phyloP scores from a whole-genome alignment of 2,113 vertebrate genomes.

The Dendrocopos noguchii region DNA sequence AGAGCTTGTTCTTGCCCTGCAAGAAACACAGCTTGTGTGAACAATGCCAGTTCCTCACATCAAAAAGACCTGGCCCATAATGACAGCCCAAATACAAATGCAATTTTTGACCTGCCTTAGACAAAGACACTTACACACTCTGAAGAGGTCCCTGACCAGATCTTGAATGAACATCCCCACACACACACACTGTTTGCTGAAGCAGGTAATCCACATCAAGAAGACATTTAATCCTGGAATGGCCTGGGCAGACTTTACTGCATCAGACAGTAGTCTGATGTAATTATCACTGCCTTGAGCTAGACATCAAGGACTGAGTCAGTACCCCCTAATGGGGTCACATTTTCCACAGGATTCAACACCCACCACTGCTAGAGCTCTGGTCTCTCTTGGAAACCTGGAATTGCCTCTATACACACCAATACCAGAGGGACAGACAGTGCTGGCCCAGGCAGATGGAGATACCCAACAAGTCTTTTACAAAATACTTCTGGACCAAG shows the following conservation, averaged over 20 bases:
- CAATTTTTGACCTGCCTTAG: not conserved
- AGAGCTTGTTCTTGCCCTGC: not conserved
- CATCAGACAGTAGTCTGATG: not conserved
- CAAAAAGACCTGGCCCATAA: not conserved
- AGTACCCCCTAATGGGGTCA: not conserved
- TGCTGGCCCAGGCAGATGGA: not conserved
- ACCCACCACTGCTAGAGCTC: not conserved
- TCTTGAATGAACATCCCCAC: not conserved
- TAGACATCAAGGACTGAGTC: not conserved
- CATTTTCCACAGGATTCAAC: not conserved
- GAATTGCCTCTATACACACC: not conserved
- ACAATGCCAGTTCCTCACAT: not conserved
- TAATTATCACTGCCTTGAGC: not conserved
- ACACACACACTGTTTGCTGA: fast-evolving
- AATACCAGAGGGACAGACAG: not conserved
- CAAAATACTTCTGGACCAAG: not conserved
- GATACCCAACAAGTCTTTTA: not conserved
- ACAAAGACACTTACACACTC: not conserved
- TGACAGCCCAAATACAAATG: not conserved
- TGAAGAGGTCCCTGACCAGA: not conserved
- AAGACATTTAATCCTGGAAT: not conserved
- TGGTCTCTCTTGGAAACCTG: not conserved
- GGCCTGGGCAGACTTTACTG: too few species aligned
- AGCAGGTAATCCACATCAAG: not conserved
- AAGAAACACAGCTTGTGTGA: not conserved